Evolutionary conservation across 2,797 vertebrate species (phyloP), one percentile per base, ranked within the genome.

Genomic region (Danionella dracula): DNA sequence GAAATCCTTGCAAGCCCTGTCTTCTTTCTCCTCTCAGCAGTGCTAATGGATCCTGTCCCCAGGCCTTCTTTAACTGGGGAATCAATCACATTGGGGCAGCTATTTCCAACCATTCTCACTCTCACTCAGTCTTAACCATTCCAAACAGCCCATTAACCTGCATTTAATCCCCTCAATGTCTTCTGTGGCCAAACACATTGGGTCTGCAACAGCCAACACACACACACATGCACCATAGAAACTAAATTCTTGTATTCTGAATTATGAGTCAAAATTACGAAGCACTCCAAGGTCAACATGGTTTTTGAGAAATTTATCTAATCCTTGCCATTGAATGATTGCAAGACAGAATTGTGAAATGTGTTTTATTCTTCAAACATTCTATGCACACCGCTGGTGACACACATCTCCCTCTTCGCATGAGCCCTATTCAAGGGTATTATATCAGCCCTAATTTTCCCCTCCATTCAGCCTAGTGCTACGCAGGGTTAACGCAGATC

Each of bases 381-480:
- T 75, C 67, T 75, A 66, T 57, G 48, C 58, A 65, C 71, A 69
- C 64, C 54, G 20, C 67, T 71, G 68, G 65, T 71, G 68, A 72
- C 70, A 76, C 68, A 62, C 72, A 69, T 70, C 63, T 68, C 48
- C 41, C 50, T 56, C 65, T 48, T 69, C 41, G 66, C 74, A 60
- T 57, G 73, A 76, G 77, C 61, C 71, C 76, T 74, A 82, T 82
- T 83, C 79, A 63, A 87, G 84, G 86, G 86, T 88, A 87, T 89
- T 85, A 88, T 84, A 89, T 86, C 83, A 81, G 75, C 78, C 82
- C 85, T 88, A 87, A 90, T 90, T 90, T 90, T 89, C 87, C 84
- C 86, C 87, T 89, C 87, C 86, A 84, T 82, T 86, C 85, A 84
- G 82, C 83, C 84, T 81, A 81, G 81, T 60, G 75, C 70, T 63